Conservation (phyloP, 2,797 vertebrate genomes). For the Macrochelys suwanniensis region DNA sequence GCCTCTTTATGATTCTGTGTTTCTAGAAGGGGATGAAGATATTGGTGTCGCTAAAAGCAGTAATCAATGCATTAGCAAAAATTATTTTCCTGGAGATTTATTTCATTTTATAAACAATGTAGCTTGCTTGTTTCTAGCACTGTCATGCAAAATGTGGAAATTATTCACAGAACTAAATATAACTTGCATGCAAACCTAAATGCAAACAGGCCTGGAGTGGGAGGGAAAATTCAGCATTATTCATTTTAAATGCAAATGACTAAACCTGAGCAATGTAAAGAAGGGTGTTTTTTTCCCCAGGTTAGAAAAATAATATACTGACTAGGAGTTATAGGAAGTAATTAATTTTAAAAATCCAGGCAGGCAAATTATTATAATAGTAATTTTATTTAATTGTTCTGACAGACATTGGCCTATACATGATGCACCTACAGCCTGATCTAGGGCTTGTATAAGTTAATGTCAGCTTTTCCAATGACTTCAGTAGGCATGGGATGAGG, state of each 20-base stretch:
- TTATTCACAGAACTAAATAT: slow-evolving; percentile 57
- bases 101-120: slow-evolving; percentile 33
- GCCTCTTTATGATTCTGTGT: neutral
- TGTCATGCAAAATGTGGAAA: slow-evolving; percentile 61
- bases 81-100: neutral
- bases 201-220: slow-evolving; percentile 60
- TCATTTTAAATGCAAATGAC: slow-evolving; percentile 77
- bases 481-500: neutral
- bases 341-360: slow-evolving; percentile 14
- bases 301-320: neutral
- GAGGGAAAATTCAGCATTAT: slow-evolving; percentile 52
- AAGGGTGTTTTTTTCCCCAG: neutral
- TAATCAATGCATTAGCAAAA: neutral
- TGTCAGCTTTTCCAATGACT: neutral
- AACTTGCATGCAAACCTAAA: slow-evolving; percentile 68
- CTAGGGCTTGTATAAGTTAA: neutral
- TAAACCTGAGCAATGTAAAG: neutral
- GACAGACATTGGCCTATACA: neutral
- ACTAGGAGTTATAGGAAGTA: slow-evolving; percentile 25
- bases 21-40: neutral
- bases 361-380: neutral
- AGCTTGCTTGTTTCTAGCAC: slow-evolving; percentile 68
- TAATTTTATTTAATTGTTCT: neutral
- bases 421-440: neutral
- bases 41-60: neutral